Conservation (phyloP, 2,797 vertebrate genomes). For the Falco biarmicus region DNA sequence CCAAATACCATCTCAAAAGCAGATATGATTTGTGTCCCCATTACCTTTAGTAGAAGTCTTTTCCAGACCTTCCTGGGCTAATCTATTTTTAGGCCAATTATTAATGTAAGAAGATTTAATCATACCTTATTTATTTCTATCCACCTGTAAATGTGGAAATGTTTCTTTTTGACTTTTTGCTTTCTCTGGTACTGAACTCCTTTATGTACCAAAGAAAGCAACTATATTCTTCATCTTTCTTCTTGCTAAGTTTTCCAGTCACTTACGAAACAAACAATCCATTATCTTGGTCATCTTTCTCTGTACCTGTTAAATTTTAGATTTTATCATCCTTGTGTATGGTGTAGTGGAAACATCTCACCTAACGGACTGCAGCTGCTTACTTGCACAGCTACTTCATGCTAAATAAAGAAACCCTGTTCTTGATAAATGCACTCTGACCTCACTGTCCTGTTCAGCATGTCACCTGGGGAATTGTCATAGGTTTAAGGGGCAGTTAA, state of each 20-base stretch:
- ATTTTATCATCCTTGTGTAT: not conserved
- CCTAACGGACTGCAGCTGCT: not conserved
- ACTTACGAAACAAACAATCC: not conserved
- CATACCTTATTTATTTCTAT: not conserved
- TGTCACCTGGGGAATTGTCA: not conserved
- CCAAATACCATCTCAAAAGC: not conserved
- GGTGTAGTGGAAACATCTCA: not conserved
- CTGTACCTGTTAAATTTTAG: not conserved
- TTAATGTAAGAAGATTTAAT: not conserved
- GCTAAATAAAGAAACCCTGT: not conserved
- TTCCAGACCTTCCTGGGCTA: not conserved
- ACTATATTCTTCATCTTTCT: not conserved
- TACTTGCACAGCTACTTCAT: not conserved
- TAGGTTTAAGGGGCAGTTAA: not conserved
- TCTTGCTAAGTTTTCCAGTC: not conserved
- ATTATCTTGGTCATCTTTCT: not conserved
- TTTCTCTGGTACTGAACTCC: not conserved
- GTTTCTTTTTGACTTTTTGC: not conserved
- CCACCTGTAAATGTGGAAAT: not conserved
- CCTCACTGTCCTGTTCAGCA: not conserved
- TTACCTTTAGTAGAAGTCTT: not conserved
- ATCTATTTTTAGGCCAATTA: not conserved
- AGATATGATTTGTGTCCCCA: not conserved
- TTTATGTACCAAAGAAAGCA: not conserved
- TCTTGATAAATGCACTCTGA: not conserved